Conservation (phyloP, 2,888 invertebrate genomes). For the Standfussiana lucernea region DNA sequence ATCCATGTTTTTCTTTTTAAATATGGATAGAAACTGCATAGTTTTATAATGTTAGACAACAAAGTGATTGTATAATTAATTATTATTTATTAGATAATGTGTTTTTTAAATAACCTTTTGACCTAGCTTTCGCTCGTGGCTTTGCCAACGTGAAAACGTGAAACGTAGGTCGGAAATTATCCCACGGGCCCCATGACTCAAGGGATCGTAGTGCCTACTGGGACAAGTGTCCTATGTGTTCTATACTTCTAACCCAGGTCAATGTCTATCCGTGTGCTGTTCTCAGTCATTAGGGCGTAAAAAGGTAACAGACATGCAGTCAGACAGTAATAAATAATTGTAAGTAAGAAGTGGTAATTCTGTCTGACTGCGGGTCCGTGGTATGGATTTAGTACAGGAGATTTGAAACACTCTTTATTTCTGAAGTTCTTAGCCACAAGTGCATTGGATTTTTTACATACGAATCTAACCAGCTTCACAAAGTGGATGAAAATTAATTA, state of each 20-base stretch:
- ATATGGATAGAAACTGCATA: constrained; percentile 15
- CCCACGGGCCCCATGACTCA: neutral
- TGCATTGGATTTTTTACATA: constrained; percentile 6
- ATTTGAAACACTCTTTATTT: neutral
- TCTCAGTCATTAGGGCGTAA: neutral
- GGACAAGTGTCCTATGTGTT: neutral
- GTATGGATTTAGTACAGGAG: neutral
- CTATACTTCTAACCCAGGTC: neutral
- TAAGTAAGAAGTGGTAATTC: too few relatives aligned
- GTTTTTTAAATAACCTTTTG: constrained; percentile 8
- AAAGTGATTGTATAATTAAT: constrained; percentile 17
- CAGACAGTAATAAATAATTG: too few relatives aligned
- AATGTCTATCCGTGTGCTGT: neutral
- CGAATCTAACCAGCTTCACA: neutral
- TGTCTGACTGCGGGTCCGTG: too few relatives aligned
- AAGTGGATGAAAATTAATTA: neutral
- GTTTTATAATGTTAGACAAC: constrained; percentile 35
- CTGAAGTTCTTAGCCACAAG: neutral
- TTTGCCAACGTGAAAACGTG: neutral
- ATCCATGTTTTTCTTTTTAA: neutral
- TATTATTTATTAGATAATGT: constrained; percentile 33
- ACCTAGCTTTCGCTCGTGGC: neutral
- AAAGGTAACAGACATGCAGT: neutral
- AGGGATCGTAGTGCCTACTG: neutral
- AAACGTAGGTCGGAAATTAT: neutral